Evolutionary conservation across 2,797 vertebrate genomes (phyloP).

Genomic region (Oryzias dopingdopingensis): DNA sequence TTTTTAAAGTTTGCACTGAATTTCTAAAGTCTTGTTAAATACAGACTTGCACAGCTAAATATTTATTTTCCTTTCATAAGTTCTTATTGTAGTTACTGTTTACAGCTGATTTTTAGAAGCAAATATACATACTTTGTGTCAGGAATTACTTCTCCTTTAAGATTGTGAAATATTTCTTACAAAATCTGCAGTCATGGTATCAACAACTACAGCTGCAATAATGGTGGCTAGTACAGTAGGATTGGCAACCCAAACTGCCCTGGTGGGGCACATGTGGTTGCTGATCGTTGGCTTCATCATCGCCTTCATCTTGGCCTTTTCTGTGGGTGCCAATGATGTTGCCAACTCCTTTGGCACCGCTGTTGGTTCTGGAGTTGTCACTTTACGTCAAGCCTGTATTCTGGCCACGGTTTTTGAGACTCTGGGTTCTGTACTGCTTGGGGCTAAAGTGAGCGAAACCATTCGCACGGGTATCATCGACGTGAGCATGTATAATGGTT

Average conservation of each 20-base stretch:
- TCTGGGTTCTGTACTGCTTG: slow-evolving; percentile 90
- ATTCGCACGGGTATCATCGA: slow-evolving; percentile 96
- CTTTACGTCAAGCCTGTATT: slow-evolving; percentile 90
- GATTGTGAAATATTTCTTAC: slow-evolving; percentile 60
- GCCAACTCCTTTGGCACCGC: slow-evolving; percentile 98
- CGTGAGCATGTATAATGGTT: slow-evolving; percentile 83
- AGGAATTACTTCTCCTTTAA: slow-evolving; percentile 54
- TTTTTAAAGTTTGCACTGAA: slow-evolving; percentile 60
- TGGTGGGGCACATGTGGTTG: slow-evolving; percentile 82
- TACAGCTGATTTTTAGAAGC: slow-evolving; percentile 54
- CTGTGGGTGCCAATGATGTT: slow-evolving; percentile 96
- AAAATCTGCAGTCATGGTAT: slow-evolving; percentile 72
- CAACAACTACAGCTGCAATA: slow-evolving; percentile 64
- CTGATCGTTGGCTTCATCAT: slow-evolving; percentile 93
- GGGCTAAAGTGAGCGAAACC: slow-evolving; percentile 95
- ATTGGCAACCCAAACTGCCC: slow-evolving; percentile 1
- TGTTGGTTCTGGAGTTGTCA: slow-evolving; percentile 95
- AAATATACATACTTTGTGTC: slow-evolving; percentile 43
- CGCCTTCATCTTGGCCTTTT: slow-evolving; percentile 94
- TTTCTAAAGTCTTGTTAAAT: slow-evolving; percentile 46
- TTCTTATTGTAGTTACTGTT: slow-evolving; percentile 69
- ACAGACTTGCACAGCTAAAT: slow-evolving; percentile 42
- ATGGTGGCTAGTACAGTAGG: slow-evolving; percentile 41
- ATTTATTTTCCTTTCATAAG: slow-evolving; percentile 79
- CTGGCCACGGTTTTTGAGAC: slow-evolving; percentile 94